These are phyloP conservation scores for Deilephila porcellus DNA, from an alignment of 2,888 invertebrate genomes.

Conservation along the genomic window DNA sequence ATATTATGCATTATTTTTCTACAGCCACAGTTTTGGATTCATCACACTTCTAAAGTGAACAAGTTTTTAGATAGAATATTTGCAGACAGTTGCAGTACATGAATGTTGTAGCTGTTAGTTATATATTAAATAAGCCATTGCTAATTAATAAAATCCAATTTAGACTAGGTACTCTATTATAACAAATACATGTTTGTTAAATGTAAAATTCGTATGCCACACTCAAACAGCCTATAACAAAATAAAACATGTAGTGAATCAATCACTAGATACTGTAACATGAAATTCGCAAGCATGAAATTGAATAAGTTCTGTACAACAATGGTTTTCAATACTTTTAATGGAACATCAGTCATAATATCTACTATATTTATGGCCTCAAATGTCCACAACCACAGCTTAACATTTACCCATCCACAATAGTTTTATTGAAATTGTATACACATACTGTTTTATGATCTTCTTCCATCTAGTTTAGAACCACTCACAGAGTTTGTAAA, in stretches of 20 bases:
- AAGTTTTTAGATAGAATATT: too few relatives aligned
- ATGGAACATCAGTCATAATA: slow-evolving; percentile 63
- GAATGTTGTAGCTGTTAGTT: too few relatives aligned
- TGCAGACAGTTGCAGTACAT: too few relatives aligned
- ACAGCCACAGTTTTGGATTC: too few relatives aligned
- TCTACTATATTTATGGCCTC: slow-evolving; percentile 66
- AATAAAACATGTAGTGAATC: neutral
- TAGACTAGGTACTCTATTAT: too few relatives aligned
- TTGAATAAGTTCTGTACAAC: slow-evolving; percentile 55
- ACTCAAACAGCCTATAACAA: slow-evolving; percentile 9
- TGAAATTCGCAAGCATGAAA: slow-evolving; percentile 19
- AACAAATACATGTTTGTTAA: too few relatives aligned
- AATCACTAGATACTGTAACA: slow-evolving; percentile 6
- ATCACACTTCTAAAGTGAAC: too few relatives aligned
- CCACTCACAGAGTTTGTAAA: slow-evolving; percentile 1
- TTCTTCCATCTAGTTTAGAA: slow-evolving; percentile 33
- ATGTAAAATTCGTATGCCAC: too few relatives aligned
- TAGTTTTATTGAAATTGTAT: slow-evolving; percentile 62
- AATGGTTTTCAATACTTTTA: slow-evolving; percentile 37
- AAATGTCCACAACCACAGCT: slow-evolving; percentile 67
- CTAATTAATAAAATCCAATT: too few relatives aligned
- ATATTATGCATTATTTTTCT: too few relatives aligned
- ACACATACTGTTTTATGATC: slow-evolving; percentile 39
- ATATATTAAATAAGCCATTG: too few relatives aligned
- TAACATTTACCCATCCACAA: slow-evolving; percentile 60